A percentile compares a stretch with the other conserved stretches of the same genome.
Evolutionary conservation across 2,113 vertebrate species (phyloP).

Genomic region (Brachypteracias leptosomus): DNA sequence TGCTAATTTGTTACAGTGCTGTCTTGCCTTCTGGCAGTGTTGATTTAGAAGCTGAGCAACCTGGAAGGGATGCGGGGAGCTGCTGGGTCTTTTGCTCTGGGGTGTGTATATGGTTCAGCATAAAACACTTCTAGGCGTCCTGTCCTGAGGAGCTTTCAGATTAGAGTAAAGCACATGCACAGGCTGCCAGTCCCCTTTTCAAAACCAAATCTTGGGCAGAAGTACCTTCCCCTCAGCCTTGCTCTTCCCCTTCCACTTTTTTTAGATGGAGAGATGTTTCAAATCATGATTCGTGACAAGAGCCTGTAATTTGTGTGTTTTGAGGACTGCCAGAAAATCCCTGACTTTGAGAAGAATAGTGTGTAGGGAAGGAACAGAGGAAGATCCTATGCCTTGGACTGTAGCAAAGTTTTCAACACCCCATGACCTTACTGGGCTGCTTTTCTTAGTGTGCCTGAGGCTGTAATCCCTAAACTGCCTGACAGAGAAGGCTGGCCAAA

Average conservation of each 20-base stretch:
- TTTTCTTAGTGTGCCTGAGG: background rate
- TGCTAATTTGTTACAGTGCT: constrained; percentile 59
- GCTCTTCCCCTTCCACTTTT: background rate
- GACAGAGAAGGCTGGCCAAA: background rate
- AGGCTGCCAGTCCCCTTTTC: background rate
- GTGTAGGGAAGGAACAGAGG: background rate
- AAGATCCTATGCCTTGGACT: background rate
- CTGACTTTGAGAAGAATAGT: background rate
- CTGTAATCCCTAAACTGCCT: background rate
- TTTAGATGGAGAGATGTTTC: background rate
- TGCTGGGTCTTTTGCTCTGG: background rate
- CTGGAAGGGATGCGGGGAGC: background rate
- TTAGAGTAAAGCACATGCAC: background rate
- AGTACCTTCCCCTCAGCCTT: background rate
- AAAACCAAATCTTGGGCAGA: background rate
- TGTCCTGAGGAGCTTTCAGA: constrained; percentile 2
- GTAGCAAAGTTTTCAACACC: background rate
- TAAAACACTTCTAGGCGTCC: background rate
- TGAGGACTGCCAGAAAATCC: constrained; percentile 14
- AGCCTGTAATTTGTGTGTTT: background rate
- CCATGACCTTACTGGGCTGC: background rate
- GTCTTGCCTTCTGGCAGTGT: constrained; percentile 58
- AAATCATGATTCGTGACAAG: background rate
- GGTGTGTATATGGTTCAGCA: background rate
- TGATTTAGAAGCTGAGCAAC: constrained; percentile 45